Evolutionary conservation across 2,113 vertebrate genomes (phyloP).

Genomic region (Silurus meridionalis): DNA sequence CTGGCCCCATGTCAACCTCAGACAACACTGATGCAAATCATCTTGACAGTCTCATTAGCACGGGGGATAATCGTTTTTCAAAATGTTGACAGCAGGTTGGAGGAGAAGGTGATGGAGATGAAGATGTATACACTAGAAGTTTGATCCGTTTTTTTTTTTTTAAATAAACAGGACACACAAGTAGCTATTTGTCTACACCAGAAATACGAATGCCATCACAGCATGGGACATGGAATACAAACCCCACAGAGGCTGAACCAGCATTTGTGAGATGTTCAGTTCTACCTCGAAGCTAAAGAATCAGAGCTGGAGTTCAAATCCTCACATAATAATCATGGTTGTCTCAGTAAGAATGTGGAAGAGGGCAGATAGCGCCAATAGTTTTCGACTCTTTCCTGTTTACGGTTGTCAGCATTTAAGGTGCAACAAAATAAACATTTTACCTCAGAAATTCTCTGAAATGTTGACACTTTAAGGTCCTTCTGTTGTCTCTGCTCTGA

Average conservation of each 20-base stretch:
- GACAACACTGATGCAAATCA: conserved; percentile 10
- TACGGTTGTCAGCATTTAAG: no score
- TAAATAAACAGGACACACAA: no score
- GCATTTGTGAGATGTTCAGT: background rate
- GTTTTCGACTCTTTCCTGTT: no score
- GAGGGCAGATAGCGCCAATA: no score
- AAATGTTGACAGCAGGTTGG: background rate
- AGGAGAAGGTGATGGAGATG: background rate
- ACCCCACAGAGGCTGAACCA: no score
- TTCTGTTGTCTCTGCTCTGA: background rate
- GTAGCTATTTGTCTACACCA: background rate
- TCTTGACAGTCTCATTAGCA: background rate
- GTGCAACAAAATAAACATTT: no score
- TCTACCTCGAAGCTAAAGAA: background rate
- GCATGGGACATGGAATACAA: background rate
- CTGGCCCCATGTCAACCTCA: conserved; percentile 19
- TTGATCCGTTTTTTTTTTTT: no score
- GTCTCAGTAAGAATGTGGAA: no score
- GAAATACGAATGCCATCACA: background rate
- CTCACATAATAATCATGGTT: no score
- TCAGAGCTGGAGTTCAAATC: no score
- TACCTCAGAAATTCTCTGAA: no score
- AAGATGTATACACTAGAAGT: background rate
- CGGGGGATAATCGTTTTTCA: background rate
- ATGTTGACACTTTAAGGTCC: no score